Evolutionary conservation across 2,888 invertebrate species (phyloP), one percentile per base, ranked within the genome.

Genomic region (Acleris literana): DNA sequence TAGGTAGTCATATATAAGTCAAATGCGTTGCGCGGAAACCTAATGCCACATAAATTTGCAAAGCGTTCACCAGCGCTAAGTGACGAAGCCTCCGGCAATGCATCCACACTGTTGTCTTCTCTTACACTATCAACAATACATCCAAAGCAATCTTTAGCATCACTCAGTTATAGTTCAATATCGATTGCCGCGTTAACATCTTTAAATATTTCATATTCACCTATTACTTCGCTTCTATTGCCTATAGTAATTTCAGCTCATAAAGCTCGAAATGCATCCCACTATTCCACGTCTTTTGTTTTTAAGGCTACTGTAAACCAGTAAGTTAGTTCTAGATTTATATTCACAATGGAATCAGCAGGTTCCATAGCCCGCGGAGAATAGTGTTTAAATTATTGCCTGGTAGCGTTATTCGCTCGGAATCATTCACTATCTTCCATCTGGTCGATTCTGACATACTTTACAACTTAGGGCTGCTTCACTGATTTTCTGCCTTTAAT

Each of bases 351-450:
- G 81, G 84, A 81, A 83, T 85, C 85, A 83, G 79, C 78, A 76
- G 79, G 80, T 79, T 84, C 81, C 78, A 75, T 82, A 76, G 86
- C 87, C 87, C 68, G 72, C 68, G 88, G 81, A 75, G 75, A 77
- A 77, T 80, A 79, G 78, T 77, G 72, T 71, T 78, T 80, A 80
- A 86, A 77, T 84, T 86, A 87, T 84, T 79, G 78, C 76, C 79
- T 80, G 77, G 86, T 84, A 85, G 87, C 84, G 75, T 82, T 86
- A 82, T 84, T 79, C 74, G 83, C 74, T 77, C 77, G 73, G 77
- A 86, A 83, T 84, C 86, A 82, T 80, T 81, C 82, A 75, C 84
- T 88, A 90, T 90, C 89, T 83, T 72, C 78, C 86, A 90, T 90
- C 89, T 87, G 80, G 81, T 78, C 75, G 74, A 73, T 81, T 78